These are phyloP conservation scores for Isaurus tuberculatus DNA, from an alignment of 92 coral and sea anemone species.

Conservation along the genomic window DNA sequence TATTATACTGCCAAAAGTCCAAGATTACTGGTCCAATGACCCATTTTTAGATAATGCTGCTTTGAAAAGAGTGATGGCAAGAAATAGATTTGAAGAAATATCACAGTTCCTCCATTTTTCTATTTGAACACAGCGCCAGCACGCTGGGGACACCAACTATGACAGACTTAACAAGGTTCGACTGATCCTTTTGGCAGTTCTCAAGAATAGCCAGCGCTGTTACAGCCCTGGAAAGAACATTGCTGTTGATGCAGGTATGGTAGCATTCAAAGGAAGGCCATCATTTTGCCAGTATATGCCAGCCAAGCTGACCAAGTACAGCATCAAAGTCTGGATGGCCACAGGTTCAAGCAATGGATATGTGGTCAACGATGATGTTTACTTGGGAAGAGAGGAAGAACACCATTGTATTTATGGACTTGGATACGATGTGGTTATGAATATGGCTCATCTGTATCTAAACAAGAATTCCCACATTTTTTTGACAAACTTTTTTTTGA, in stretches of 20 bases:
- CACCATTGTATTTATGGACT: neutral
- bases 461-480: too few relatives aligned
- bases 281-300: neutral
- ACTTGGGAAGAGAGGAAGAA: neutral
- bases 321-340: neutral
- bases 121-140: neutral
- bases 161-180: neutral
- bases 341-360: neutral
- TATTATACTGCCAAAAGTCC: neutral
- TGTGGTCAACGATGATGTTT: neutral
- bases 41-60: neutral
- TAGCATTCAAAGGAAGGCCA: neutral
- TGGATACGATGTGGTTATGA: neutral
- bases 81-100: neutral
- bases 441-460: neutral
- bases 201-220: neutral
- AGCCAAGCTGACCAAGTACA: neutral
- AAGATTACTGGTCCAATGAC: neutral
- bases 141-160: neutral
- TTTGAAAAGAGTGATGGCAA: neutral
- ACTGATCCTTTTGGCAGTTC: neutral
- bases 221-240: neutral
- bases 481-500: too few relatives aligned
- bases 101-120: neutral
- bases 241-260: neutral